Base-by-base conservation (phyloP, 2,797 vertebrate species). In the Pteropus rufus region DNA sequence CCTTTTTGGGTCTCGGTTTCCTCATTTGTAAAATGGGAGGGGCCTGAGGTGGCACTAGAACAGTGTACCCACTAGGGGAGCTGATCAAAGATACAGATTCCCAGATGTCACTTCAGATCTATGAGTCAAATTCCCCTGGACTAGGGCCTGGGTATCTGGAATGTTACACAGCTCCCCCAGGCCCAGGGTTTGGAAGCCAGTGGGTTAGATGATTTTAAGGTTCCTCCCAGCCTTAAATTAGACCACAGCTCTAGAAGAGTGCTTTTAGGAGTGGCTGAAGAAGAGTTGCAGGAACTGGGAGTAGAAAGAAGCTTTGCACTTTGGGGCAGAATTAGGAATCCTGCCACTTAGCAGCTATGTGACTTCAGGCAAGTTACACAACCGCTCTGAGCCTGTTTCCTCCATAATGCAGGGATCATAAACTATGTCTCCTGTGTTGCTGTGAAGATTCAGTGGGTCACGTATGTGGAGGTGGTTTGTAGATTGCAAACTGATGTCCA, bases 201-300 rank as follows among this genome's bases (percentile, higher is more conserved):
- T 80, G 91, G 93, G 95, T 96, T 96, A 94, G 96, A 94, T 92
- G 93, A 96, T 96, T 91, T 97, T 89, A 93, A 95, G 88, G 89
- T 95, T 96, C 87, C 94, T 97, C 92, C 94, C 93, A 97, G 49
- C 80, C 92, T 96, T 93, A 92, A 97, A 96, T 97, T 95, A 97
- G 94, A 94, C 89, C 87, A 77, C 49, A 84, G 87, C 62, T 93
- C 94, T 93, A 93, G 89, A 93, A 97, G 56, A 93, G 58, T 69
- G 23, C 91, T 92, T 95, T 91, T 62, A 94, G 93, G 89, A 94
- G 96, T 56, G 64, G 58, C 95, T 60, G 23, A 88, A 94, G 94
- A 65, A 95, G 56, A 76, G 26, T 12, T 88, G 72, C 29, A 77
- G 67, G 91, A 87, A 60, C 93, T 81, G 62, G 84, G 87, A 94